Evolutionary conservation across 2,797 vertebrate species (phyloP), one percentile per base, ranked within the genome.

Genomic region (Darevskia nairensis): DNA sequence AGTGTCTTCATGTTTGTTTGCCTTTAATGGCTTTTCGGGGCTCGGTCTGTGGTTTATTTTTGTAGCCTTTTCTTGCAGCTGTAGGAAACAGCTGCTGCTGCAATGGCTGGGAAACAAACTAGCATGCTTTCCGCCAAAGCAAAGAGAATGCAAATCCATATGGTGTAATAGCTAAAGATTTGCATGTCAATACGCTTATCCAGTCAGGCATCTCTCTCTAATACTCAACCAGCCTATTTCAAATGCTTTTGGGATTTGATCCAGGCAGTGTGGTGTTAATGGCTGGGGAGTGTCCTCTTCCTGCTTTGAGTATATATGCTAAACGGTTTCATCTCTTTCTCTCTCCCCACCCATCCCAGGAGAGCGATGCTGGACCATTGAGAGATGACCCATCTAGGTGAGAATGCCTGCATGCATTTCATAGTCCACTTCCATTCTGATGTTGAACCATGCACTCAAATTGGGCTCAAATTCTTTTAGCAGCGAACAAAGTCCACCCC

Each of bases 351-450:
- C 59, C 4, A 19, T 23, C 59, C 84, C 95, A 89, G 97, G 96
- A 89, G 72, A 86, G 93, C 77, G 0, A 44, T 91, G 89, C 29
- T 72, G 92, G 88, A 59, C 5, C 0, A 3, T 64, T 86, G 0
- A 5, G 10, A 80, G 88, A 82, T n/a, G 79, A 69, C 2, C 78
- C 78, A 39, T 21, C 91, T 95, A 97, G 96, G 97, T 97, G 27
- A 93, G 92, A 0, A 27, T 61, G 61, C 2, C 1, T 27, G 72
- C 29, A 6, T 41, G 74, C 82, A 19, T 84, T 50, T 59, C 64
- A 86, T 82, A 89, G 27, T 61, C 32, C 11, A 88, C 25, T 17
- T 61, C 27, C 6, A 7, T 69, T 66, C 2, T 76, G 17, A 5
- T 3, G 1, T 9, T 2, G 6, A 39, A 29, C 64, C 13, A 64